Base-by-base conservation (phyloP, 1,140 invertebrate species). In the Riptortus pedestris region DNA sequence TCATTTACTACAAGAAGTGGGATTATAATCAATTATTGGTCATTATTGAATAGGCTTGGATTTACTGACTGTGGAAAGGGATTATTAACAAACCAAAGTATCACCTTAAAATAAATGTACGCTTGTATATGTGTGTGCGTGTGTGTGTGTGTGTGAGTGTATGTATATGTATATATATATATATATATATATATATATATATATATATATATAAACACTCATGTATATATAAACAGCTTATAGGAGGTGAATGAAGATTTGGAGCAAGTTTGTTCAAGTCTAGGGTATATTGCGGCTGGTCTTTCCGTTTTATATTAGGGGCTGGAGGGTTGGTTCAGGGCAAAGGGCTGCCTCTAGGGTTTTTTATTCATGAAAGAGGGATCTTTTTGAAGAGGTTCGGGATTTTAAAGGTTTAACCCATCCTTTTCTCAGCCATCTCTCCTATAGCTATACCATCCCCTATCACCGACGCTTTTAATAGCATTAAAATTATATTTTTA, bases 391-490 rank as follows among this genome's bases (percentile, higher is more conserved):
- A 47, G 45, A 47, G 45, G 45, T 22, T 47, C 45, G 22, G n/a
- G 45, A 47, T 47, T 47, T 47, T 47, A 47, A 47, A 47, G 45
- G 45, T 47, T 47, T 47, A 47, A 47, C 45, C 45, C 45, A 47
- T n/a, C 45, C 45, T 47, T 47, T 47, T 47, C 45, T 47, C 45
- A 9, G 45, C 22, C 18, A 47, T n/a, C n/a, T n/a, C 45, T 22
- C 45, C 9, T 47, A 18, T 22, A 47, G n/a, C 45, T 20, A 47
- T 47, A 47, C 45, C 3, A 4, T 22, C 3, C 45, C 16, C 45
- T 47, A n/a, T n/a, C n/a, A n/a, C n/a, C n/a, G n/a, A n/a, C n/a
- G n/a, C n/a, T n/a, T n/a, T n/a, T n/a, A n/a, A n/a, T n/a, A n/a
- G n/a, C n/a, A n/a, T n/a, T n/a, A n/a, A n/a, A n/a, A n/a, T n/a